Percentiles rank a stretch among this genome's conserved stretches.
Conservation (phyloP, 2,888 invertebrate genomes). For the Ophion costatus region DNA sequence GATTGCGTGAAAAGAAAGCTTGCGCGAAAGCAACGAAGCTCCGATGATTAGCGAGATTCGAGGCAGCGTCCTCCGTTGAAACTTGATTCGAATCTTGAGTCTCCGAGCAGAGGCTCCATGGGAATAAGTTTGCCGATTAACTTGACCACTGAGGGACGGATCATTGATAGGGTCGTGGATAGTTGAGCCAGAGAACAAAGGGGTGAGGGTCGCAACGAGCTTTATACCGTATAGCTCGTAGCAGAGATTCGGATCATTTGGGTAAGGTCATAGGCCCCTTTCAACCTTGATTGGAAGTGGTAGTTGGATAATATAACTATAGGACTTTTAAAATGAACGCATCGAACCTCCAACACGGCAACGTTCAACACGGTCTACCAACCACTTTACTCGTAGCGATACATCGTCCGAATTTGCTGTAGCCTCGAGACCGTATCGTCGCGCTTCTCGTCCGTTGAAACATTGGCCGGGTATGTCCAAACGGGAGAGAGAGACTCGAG, state of each 20-base stretch:
- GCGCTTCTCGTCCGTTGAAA: too few relatives aligned
- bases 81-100: neutral
- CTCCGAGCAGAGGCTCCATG: neutral
- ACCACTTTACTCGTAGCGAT: too few relatives aligned
- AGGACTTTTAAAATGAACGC: neutral
- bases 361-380: too few relatives aligned
- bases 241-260: neutral
- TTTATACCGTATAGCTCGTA: neutral
- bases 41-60: conserved; percentile 17
- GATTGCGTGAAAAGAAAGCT: conserved; percentile 47
- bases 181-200: neutral
- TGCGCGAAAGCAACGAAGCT: conserved; percentile 26
- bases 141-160: neutral
- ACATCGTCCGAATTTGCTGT: too few relatives aligned
- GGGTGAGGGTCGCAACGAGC: neutral
- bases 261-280: neutral
- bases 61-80: neutral
- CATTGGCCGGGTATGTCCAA: too few relatives aligned
- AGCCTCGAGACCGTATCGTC: too few relatives aligned
- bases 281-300: neutral
- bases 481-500: neutral
- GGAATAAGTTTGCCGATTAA: neutral
- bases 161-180: neutral
- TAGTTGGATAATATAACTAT: neutral
- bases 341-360: neutral